Conservation (phyloP, 2,113 vertebrate genomes). For the Neopipo cinnamomea region DNA sequence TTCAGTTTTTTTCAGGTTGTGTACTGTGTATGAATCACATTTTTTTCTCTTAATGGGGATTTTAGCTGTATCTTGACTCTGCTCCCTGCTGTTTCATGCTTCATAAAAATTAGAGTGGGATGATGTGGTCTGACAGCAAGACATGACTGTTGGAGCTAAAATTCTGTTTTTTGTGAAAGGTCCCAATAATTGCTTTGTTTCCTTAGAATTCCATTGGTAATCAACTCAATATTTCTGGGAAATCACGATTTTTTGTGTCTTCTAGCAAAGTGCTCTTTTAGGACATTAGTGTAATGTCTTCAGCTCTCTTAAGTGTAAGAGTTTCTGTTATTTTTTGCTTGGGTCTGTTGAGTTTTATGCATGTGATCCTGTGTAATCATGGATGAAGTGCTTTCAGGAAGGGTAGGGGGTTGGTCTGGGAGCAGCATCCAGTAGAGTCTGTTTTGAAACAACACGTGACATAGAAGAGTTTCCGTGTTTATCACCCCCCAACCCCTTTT, state of each 20-base stretch:
- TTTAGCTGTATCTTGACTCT: not conserved
- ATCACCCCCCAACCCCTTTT: fast-evolving
- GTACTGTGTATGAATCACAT: not conserved
- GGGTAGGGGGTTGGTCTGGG: not conserved
- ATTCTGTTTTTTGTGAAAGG: not conserved
- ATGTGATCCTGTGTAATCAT: not conserved
- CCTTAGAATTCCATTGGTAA: not conserved
- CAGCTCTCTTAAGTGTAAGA: not conserved
- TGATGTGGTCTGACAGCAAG: not conserved
- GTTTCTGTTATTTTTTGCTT: not conserved
- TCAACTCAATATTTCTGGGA: not conserved
- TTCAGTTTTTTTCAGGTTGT: not conserved
- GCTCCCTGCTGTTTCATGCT: not conserved
- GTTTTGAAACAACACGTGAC: not conserved
- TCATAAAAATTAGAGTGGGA: not conserved
- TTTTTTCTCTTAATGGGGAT: not conserved
- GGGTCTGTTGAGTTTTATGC: not conserved
- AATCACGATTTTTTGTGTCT: not conserved
- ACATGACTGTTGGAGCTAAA: not conserved
- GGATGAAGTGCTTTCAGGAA: not conserved
- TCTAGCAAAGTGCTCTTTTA: not conserved
- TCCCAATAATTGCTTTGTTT: not conserved
- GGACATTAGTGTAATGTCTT: not conserved
- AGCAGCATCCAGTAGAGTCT: not conserved
- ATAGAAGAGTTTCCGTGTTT: not conserved